These are phyloP conservation scores for Zoanthus gigantus DNA, from an alignment of 92 coral and sea anemone species.

Conservation along the genomic window DNA sequence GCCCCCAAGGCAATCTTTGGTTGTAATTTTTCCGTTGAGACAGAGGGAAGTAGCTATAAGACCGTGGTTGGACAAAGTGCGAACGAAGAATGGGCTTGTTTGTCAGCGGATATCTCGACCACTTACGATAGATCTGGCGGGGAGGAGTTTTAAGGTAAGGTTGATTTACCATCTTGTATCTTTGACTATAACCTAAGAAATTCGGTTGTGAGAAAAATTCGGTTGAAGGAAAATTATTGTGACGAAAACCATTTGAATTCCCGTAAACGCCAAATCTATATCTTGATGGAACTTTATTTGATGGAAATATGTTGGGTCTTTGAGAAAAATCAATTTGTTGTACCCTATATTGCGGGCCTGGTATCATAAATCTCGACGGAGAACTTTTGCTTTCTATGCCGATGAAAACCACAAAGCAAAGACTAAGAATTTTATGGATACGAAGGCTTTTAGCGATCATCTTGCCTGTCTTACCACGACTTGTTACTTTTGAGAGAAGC, in stretches of 20 bases:
- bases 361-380: background rate
- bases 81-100: background rate
- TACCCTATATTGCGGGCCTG: background rate
- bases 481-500: background rate
- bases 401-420: constrained; percentile 7
- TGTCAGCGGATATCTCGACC: background rate
- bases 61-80: background rate
- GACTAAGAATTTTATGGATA: background rate
- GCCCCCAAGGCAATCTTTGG: background rate
- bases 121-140: background rate
- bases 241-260: background rate
- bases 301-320: background rate
- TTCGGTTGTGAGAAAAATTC: constrained; percentile 4
- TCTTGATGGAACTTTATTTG: background rate
- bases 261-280: background rate
- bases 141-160: background rate
- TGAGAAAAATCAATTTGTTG: background rate
- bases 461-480: background rate
- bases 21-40: background rate
- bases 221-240: background rate
- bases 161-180: background rate
- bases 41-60: background rate
- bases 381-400: constrained; percentile 9
- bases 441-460: background rate
- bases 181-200: background rate